phyloP scores from a whole-genome alignment of 2,888 invertebrate genomes.

The Margaritifera margaritifera region DNA sequence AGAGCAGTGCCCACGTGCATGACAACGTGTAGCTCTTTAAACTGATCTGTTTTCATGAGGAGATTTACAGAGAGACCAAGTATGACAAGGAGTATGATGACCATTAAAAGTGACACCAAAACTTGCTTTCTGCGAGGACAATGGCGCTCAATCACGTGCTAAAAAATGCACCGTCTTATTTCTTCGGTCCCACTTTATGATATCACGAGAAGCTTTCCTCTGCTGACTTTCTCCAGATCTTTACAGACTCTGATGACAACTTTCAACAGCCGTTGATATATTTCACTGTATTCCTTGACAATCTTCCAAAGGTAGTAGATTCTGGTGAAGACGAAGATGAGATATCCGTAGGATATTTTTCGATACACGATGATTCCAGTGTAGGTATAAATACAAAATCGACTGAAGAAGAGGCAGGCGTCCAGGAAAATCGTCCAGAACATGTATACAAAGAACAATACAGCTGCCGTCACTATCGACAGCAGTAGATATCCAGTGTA shows the following conservation, averaged over 20 bases:
- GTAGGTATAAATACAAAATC: conserved; percentile 38
- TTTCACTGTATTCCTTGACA: conserved; percentile 15
- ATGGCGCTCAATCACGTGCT: conserved; percentile 28
- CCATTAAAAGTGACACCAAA: conserved; percentile 30
- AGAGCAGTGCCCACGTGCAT: conserved; percentile 42
- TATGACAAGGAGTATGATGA: conserved; percentile 23
- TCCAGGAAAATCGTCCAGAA: conserved; percentile 41
- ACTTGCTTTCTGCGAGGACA: conserved; percentile 34
- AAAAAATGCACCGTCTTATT: conserved; percentile 23
- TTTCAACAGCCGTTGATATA: conserved; percentile 25
- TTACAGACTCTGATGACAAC: conserved; percentile 15
- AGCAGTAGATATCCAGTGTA: neutral
- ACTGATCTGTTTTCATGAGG: conserved; percentile 29
- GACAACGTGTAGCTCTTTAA: conserved; percentile 31
- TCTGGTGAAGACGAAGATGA: conserved; percentile 35
- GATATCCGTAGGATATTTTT: conserved; percentile 32
- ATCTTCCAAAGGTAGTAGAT: conserved; percentile 36
- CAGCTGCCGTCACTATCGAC: conserved; percentile 1
- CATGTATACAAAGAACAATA: conserved; percentile 31
- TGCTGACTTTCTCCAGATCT: conserved; percentile 10
- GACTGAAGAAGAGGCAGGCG: conserved; percentile 30
- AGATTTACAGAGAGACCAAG: conserved; percentile 31
- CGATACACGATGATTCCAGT: conserved; percentile 39
- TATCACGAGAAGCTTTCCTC: conserved; percentile 10
- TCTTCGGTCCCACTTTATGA: conserved; percentile 16